Conservation (phyloP, 2,797 vertebrate genomes). For the Manis javanica region DNA sequence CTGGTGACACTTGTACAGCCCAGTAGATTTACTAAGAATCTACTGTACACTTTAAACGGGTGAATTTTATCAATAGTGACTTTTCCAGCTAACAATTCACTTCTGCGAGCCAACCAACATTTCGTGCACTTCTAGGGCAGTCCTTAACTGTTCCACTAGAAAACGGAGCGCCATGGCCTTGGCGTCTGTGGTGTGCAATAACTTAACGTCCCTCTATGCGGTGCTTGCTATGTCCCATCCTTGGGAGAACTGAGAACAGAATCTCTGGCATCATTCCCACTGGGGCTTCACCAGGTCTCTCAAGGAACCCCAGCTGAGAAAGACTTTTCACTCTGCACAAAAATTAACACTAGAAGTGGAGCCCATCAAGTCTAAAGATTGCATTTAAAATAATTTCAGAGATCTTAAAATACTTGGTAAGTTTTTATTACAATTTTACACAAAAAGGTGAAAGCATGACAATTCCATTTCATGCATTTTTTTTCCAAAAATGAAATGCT, state of each 20-base stretch:
- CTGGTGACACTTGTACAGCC: not conserved
- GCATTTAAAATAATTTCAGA: slow-evolving; percentile 17
- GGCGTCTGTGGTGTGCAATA: not conserved
- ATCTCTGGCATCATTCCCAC: not conserved
- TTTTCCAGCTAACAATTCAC: not conserved
- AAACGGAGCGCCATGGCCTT: not conserved
- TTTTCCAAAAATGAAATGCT: not conserved
- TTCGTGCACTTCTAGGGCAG: not conserved
- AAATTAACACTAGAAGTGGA: not conserved
- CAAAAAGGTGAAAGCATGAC: not conserved
- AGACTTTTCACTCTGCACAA: not conserved
- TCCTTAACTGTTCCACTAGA: not conserved
- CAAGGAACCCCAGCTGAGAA: not conserved
- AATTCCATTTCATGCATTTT: not conserved
- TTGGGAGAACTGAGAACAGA: not conserved
- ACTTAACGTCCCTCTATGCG: not conserved
- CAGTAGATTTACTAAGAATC: not conserved
- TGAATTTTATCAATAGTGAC: not conserved
- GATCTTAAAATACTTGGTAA: not conserved
- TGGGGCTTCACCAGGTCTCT: not conserved
- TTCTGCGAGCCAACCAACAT: not conserved
- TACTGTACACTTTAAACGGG: not conserved
- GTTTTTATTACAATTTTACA: slow-evolving; percentile 15
- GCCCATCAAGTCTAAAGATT: not conserved
- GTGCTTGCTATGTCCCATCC: not conserved